Evolutionary conservation across 2,888 invertebrate species (phyloP).

Genomic region (Tachina grossa): DNA sequence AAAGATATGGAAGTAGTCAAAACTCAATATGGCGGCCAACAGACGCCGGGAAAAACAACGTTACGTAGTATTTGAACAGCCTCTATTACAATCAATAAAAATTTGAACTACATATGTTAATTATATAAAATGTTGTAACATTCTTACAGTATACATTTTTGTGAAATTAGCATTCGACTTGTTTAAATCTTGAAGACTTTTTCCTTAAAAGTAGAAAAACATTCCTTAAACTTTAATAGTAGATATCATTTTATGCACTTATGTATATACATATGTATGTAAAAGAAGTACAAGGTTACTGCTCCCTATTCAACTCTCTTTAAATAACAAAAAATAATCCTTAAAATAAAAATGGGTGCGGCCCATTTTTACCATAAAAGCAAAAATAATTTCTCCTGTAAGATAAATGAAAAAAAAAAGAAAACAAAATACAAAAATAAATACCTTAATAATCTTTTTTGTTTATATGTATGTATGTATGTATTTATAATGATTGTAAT

Average conservation of each 20-base stretch:
- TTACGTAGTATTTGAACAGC: no score
- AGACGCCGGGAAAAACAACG: no score
- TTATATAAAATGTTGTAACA: no score
- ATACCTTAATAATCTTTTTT: slow-evolving; percentile 44
- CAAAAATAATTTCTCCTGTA: slow-evolving; percentile 24
- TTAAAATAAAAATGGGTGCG: slow-evolving; percentile 66
- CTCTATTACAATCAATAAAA: no score
- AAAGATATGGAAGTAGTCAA: no score
- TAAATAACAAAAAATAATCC: slow-evolving; percentile 46
- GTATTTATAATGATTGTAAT: slow-evolving; percentile 22
- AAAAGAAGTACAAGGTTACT: slow-evolving; percentile 52
- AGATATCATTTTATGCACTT: neutral
- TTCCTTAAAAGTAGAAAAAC: neutral
- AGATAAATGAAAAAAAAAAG: slow-evolving; percentile 24
- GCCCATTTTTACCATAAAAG: slow-evolving; percentile 51
- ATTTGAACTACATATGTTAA: no score
- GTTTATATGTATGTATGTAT: neutral
- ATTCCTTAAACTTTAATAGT: slow-evolving; percentile 8
- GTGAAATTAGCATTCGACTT: neutral
- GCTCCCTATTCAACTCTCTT: slow-evolving; percentile 60
- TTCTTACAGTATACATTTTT: neutral
- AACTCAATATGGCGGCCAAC: no score
- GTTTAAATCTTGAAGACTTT: neutral
- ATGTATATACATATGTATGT: neutral
- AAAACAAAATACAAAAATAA: slow-evolving; percentile 18